phyloP scores from a whole-genome alignment of 2,888 invertebrate genomes.

The Nephrocerus scutellatus region DNA sequence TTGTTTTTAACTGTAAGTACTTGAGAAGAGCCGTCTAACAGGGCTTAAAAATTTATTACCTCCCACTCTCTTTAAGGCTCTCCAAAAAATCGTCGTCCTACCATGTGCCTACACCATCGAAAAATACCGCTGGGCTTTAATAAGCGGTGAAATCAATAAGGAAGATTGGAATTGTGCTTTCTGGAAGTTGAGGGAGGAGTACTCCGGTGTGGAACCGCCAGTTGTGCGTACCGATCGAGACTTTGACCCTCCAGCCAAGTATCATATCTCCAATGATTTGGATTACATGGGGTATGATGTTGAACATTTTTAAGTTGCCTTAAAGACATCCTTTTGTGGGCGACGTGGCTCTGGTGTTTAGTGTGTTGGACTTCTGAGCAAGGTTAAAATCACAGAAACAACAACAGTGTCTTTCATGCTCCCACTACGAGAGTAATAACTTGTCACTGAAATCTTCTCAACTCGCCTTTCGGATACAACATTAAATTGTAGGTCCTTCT shows the following conservation, averaged over 20 bases:
- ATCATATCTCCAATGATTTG: conserved; percentile 62
- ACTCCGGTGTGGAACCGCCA: conserved; percentile 61
- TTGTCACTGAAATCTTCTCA: no score
- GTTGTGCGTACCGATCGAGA: conserved; percentile 56
- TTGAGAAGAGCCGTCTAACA: no score
- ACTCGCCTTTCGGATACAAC: no score
- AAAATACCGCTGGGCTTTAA: conserved; percentile 61
- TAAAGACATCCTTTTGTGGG: no score
- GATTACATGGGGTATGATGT: conserved; percentile 63
- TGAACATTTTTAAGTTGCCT: no score
- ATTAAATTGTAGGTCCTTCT: no score
- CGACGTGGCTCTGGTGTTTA: no score
- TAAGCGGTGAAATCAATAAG: conserved; percentile 53
- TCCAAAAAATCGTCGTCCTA: conserved; percentile 61
- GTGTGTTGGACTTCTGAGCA: no score
- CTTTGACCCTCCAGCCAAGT: conserved; percentile 70
- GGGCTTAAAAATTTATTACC: no score
- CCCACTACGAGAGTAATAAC: no score
- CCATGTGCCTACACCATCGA: conserved; percentile 65
- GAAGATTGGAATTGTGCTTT: conserved; percentile 60
- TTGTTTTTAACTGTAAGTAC: conserved; percentile 49
- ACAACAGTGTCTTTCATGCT: no score
- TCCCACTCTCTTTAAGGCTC: conserved; percentile 46
- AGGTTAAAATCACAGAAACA: no score
- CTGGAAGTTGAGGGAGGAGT: conserved; percentile 55